These are phyloP conservation scores for Xiphorhynchus erythropygius DNA, from an alignment of 2,797 vertebrate genomes.

Conservation along the genomic window DNA sequence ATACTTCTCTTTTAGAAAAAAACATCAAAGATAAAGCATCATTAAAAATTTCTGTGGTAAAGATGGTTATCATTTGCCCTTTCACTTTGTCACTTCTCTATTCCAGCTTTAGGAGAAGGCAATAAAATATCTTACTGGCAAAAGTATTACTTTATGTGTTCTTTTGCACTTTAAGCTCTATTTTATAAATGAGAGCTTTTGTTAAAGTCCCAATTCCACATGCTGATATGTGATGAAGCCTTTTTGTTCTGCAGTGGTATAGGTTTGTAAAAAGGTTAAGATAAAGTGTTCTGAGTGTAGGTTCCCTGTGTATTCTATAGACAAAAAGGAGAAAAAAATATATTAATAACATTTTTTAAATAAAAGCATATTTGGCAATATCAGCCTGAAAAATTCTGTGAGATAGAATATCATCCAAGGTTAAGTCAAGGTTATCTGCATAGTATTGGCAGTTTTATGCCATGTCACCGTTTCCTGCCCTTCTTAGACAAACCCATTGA, in stretches of 20 bases:
- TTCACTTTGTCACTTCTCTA: conserved; percentile 28
- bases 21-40: not conserved
- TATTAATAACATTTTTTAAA: not conserved
- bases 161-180: not conserved
- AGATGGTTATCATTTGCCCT: not conserved
- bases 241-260: conserved; percentile 8
- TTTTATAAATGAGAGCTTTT: not conserved
- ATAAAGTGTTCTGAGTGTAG: not conserved
- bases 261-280: conserved; percentile 10
- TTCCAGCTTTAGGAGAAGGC: not conserved
- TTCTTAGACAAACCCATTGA: not conserved
- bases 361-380: not conserved
- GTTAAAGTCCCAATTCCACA: not conserved
- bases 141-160: not conserved
- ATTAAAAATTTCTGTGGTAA: not conserved
- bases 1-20: not conserved
- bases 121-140: not conserved
- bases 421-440: not conserved
- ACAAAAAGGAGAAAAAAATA: not conserved
- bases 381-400: not conserved
- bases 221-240: not conserved
- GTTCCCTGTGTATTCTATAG: not conserved
- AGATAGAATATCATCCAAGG: not conserved
- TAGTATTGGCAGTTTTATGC: not conserved
- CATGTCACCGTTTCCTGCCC: not conserved